Base-by-base conservation (phyloP, 2,113 vertebrate species). In the Poeciliopsis retropinna region DNA sequence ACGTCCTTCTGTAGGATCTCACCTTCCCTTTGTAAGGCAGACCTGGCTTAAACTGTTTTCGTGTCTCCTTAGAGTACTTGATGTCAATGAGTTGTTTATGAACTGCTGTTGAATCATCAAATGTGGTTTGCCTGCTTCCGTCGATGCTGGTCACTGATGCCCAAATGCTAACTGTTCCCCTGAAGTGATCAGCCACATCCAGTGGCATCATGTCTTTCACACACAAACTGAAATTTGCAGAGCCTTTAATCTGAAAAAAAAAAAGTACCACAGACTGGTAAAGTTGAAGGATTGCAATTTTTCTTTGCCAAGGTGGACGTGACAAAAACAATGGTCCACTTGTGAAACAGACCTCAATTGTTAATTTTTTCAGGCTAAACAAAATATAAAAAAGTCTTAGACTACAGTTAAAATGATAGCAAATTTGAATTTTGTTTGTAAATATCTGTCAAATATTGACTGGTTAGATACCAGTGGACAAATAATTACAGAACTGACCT, bases 51-150 rank as follows among this genome's bases (percentile, higher is more conserved):
- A 98, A 98, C 86, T 98, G 96, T 72, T 97, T 98, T 41, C 96
- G 94, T 1, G 97, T 98, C 77, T 97, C 96, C 78, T 94, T 97
- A 51, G 95, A 96, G 83, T 97, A 98, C 64, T 94, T 96, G 88
- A 98, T 94, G 75, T 98, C 97, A 32, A 98, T 96, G 68, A 98
- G 95, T 84, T 98, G 97, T 28, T 96, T 98, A 82, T 98, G 97
- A 66, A 98, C 95, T 0, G 95, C 95, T 0, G 96, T 97, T 0
- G 96, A 96, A 88, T 97, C 96, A 2, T 98, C 97, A 57, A 97
- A 97, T 0, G 94, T 96, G 14, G 96, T 95, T 79, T 98, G 97
- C 70, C 92, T 94, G 87, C 94, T 96, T 39, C 97, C 96, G n/a
- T 98, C 97, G 0, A 85, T 82, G 47, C 95, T 95, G 73, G 83